Evolutionary conservation across 2,797 vertebrate species (phyloP).

Genomic region (Falco biarmicus): DNA sequence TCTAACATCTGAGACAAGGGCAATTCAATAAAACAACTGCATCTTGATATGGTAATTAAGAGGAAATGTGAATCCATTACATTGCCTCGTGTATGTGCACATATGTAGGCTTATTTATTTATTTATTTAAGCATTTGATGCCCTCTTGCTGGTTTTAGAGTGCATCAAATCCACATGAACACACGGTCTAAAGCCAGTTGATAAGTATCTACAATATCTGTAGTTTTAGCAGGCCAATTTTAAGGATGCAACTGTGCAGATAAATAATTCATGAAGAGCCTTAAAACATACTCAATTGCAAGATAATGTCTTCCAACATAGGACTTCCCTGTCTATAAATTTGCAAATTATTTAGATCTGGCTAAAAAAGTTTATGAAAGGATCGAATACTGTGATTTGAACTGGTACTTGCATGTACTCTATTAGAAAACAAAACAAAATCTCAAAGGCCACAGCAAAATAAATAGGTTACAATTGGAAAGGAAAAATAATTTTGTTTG

Average conservation of each 20-base stretch:
- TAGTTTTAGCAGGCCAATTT: constrained; percentile 17
- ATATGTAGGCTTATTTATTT: background rate
- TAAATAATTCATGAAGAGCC: constrained; percentile 27
- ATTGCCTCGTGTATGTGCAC: constrained; percentile 24
- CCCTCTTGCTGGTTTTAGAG: constrained; percentile 55
- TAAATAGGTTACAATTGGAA: background rate
- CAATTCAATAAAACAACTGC: constrained; percentile 85
- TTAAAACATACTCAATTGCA: background rate
- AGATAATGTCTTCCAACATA: background rate
- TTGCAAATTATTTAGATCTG: background rate
- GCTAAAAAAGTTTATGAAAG: background rate
- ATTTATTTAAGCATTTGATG: constrained; percentile 68
- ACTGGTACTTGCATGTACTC: background rate
- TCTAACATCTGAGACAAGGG: constrained; percentile 86
- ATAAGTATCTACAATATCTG: background rate
- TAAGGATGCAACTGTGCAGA: constrained; percentile 9
- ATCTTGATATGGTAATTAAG: constrained; percentile 86
- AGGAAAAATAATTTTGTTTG: background rate
- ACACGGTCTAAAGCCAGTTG: background rate
- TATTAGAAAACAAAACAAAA: background rate
- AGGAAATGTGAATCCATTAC: constrained; percentile 83
- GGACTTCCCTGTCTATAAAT: background rate
- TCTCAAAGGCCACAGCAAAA: background rate
- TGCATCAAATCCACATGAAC: constrained; percentile 44
- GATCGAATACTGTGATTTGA: background rate